Evolutionary conservation across 2,797 vertebrate species (phyloP), one percentile per base, ranked within the genome.

Genomic region (Sphenodon punctatus): DNA sequence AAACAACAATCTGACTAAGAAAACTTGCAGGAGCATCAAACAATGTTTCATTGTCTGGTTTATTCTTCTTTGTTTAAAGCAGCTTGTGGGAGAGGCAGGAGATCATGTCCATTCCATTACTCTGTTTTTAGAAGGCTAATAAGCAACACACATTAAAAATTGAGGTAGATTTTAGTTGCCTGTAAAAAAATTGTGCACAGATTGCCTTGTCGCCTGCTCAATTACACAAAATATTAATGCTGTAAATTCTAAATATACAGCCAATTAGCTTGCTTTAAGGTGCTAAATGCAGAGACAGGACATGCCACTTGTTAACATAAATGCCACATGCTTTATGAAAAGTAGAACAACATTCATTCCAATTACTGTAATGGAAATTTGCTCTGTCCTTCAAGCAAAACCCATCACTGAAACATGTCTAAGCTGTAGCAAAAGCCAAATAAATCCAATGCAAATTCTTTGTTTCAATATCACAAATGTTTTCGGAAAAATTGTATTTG

Each of bases 191-290:
- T 49, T 41, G 30, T 23, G 38, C 58, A 23, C 45, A 48, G 32
- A 63, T 78, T 88, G 86, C 86, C 80, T 88, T 88, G 90, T 90
- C 87, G 88, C 75, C 88, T 88, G 89, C 80, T 90, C 86, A 84
- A 85, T 92, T 92, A 84, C 84, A 80, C 89, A 77, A 90, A 92
- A 86, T 55, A 85, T 59, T 82, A 82, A 86, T 16, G 86, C 63
- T 8, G 20, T 90, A 91, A 89, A 93, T 88, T 1, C 2, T 76
- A 78, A 88, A 25, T 86, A 78, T 74, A 78, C 0, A 6, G 76
- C 76, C 89, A 92, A 86, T 90, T 91, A 89, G 77, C 60, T 76
- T 86, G 76, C 86, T 92, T 89, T 88, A 89, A 90, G 80, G 64
- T 80, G 69, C 79, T 90, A 82, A 84, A 90, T 82, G 48, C 49